Evolutionary conservation across 2,113 vertebrate species (phyloP), one percentile per base, ranked within the genome.

Genomic region (Dicerorhinus sumatrensis): DNA sequence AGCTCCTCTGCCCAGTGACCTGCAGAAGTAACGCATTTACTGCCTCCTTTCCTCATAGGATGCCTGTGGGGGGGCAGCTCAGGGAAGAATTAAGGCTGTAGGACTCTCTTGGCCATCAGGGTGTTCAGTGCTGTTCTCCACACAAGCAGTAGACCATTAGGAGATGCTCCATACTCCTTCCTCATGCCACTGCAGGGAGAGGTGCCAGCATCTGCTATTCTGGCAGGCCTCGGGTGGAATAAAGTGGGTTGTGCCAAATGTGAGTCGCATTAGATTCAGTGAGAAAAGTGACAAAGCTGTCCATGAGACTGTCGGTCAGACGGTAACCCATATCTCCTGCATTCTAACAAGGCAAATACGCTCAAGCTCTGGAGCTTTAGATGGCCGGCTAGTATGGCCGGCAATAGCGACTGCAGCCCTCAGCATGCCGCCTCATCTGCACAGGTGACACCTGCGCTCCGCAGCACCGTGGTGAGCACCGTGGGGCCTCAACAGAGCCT

Each of bases 151-250:
- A 48, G 60, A 88, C 0, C 13, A 3, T 21, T 1, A 6, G 25
- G 27, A 69, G 60, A 27, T 2, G 8, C 20, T 36, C 12, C 46
- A 7, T 39, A 1, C 27, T 17, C 62, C 42, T 33, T 27, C 1
- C 48, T 18, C 39, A 1, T 11, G 13, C 27, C 58, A 21, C 33
- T 73, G 36, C 12, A 21, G 10, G 42, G 42, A 42, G 12, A 75
- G 42, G 42, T 8, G 16, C 46, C 11, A 8, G n/a, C 10, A 0
- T 31, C 36, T 0, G 48, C 12, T 1, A 1, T 39, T 8, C 69
- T 48, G 8, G 17, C 33, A 39, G 39, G 62, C 18, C 17, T 62
- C 14, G 27, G 65, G 60, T 9, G 3, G 58, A 17, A 23, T 1
- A 8, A 56, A 31, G 36, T 21, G 31, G 36, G 51, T 33, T 31